Percentiles rank a stretch among this genome's conserved stretches.
phyloP scores from a whole-genome alignment of 1,140 invertebrate genomes.

The Tetragnatha versicolor region DNA sequence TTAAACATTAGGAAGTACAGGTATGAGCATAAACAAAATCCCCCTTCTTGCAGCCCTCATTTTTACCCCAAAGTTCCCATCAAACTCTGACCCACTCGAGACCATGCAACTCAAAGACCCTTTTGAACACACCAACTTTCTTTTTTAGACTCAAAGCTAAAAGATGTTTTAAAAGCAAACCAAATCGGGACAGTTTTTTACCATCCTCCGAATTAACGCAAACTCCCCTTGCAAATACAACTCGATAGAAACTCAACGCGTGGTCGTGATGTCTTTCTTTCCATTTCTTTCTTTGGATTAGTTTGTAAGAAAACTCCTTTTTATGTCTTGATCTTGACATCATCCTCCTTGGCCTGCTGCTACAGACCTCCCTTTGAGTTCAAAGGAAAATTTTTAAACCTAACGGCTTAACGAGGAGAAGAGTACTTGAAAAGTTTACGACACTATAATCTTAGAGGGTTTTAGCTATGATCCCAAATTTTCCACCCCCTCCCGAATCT shows the following conservation, averaged over 20 bases:
- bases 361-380: conserved; percentile 35
- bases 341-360: conserved; percentile 29
- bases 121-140: no score
- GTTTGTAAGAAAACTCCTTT: conserved; percentile 18
- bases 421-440: conserved; percentile 53
- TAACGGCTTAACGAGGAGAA: conserved; percentile 39
- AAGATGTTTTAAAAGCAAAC: conserved; percentile 41
- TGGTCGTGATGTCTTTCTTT: conserved; percentile 40
- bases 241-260: conserved; percentile 26
- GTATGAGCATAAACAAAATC: no score
- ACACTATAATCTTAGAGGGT: conserved; percentile 49
- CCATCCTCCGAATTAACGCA: conserved; percentile 44
- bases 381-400: conserved; percentile 52
- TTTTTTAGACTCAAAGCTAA: no score
- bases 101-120: no score
- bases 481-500: conserved; percentile 9
- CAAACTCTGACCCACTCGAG: no score
- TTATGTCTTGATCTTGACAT: conserved; percentile 41
- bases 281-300: conserved; percentile 39
- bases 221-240: conserved; percentile 33
- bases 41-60: no score
- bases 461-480: conserved; percentile 44
- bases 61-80: no score
- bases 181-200: conserved; percentile 17
- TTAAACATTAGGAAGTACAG: no score